Evolutionary conservation across 2,888 invertebrate genomes (phyloP).

Genomic region (Malacosoma neustria): DNA sequence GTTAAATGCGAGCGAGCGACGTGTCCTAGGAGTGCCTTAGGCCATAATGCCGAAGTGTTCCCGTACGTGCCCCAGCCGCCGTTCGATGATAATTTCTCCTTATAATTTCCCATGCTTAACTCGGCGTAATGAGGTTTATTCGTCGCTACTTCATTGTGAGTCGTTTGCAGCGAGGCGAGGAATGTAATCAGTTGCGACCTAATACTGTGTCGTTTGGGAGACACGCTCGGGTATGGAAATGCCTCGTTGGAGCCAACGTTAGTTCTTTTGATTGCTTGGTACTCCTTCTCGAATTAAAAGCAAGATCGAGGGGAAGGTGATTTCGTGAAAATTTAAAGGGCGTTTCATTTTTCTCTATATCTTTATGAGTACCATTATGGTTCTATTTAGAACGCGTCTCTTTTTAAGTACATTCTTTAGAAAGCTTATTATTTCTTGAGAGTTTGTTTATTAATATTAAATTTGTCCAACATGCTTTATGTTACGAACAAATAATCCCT

Average conservation of each 20-base stretch:
- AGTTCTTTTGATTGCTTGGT: constrained; percentile 71
- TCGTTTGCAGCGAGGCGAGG: constrained; percentile 57
- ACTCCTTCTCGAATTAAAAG: constrained; percentile 67
- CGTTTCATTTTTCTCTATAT: constrained; percentile 58
- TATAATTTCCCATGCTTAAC: constrained; percentile 72
- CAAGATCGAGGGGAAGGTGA: constrained; percentile 54
- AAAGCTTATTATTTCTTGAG: too few species aligned
- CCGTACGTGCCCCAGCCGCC: constrained; percentile 51
- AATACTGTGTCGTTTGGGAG: constrained; percentile 62
- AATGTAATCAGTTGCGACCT: constrained; percentile 74
- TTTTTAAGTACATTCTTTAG: too few species aligned
- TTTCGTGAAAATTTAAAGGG: constrained; percentile 65
- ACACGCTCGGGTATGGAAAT: constrained; percentile 69
- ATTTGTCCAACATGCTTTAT: too few species aligned
- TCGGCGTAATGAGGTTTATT: constrained; percentile 71
- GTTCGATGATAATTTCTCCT: constrained; percentile 68
- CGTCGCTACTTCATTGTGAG: constrained; percentile 68
- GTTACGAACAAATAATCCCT: too few species aligned
- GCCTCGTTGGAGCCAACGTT: constrained; percentile 61
- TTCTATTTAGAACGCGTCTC: too few species aligned
- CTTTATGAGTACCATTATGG: too few species aligned
- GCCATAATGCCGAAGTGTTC: constrained; percentile 52
- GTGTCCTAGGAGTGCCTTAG: constrained; percentile 46
- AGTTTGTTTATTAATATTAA: too few species aligned
- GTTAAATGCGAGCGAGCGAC: constrained; percentile 27